Base-by-base conservation (phyloP, 2,888 invertebrate genomes). In the Dioctria linearis region DNA sequence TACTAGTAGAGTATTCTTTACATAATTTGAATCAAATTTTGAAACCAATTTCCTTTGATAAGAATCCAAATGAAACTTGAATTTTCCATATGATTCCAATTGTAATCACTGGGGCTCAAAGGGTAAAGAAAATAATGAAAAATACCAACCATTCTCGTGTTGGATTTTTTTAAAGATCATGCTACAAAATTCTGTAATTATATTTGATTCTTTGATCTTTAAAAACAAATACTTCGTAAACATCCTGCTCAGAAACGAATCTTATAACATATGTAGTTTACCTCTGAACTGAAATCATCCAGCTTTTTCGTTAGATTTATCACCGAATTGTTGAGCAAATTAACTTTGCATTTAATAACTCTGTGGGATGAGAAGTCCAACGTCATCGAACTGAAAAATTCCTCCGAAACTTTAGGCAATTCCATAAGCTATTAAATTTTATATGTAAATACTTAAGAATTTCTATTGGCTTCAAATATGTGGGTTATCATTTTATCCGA, bases 301-400 rank as follows among this genome's bases (percentile, higher is more conserved):
- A 88, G 83, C 0, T 86, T 85, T 79, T 86, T 86, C 9, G 86
- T 84, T 85, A 88, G 85, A 61, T 84, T 85, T 9, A 82, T 83
- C 54, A 87, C 84, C 5, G 84, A 82, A 13, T 85, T 84, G 51
- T 84, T 86, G 11, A 86, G 85, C 80, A 87, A 87, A 49, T 88
- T 86, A 51, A 87, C 86, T 84, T 88, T 88, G 83, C 88, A 87
- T 75, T 87, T 87, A 51, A 88, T 43, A 88, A 73, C 80, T 88
- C 88, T 78, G 88, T 87, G 46, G 88, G 85, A 83, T 88, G 88
- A 0, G 88, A 88, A 4, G 87, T 87, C 88, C 86, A 8, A 87
- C 83, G 80, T 87, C 85, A n/a, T 87, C 85, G 13, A 88, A 79
- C 83, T 84, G 37, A 51, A 83, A 82, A 51, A 13, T n/a, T 61